phyloP scores from a whole-genome alignment of 2,797 vertebrate species.

The Melanotaenia nigrans region DNA sequence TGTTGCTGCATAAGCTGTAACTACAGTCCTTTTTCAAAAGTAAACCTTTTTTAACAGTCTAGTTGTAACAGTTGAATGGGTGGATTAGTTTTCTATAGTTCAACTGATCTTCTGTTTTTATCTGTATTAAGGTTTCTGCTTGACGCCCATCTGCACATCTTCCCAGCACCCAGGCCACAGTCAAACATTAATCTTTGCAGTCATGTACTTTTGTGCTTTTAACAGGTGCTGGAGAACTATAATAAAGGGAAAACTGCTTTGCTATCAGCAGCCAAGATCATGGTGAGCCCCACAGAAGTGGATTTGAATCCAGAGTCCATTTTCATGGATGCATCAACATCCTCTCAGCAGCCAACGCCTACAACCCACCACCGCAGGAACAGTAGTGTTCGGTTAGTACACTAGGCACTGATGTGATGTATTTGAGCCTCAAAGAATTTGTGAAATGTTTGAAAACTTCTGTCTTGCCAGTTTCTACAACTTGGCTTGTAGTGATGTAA shows the following conservation, averaged over 20 bases:
- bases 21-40: background rate
- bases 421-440: constrained; percentile 35
- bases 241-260: constrained; percentile 98
- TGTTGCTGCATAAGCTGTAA: background rate
- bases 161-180: background rate
- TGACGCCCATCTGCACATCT: background rate
- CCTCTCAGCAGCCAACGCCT: constrained; percentile 83
- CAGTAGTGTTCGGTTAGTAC: constrained; percentile 93
- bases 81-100: background rate
- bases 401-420: constrained; percentile 42
- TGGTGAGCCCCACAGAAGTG: constrained; percentile 99
- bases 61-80: background rate
- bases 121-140: constrained; percentile 2
- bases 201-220: constrained; percentile 52
- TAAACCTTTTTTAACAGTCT: background rate
- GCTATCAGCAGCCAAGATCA: constrained; percentile 97
- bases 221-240: constrained; percentile 97
- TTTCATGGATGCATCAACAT: constrained; percentile 88
- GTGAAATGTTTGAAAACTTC: constrained; percentile 13
- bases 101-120: background rate
- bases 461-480: constrained; percentile 39
- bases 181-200: constrained; percentile 1
- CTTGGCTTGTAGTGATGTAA: constrained; percentile 13
- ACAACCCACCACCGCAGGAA: constrained; percentile 87
- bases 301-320: constrained; percentile 95